Evolutionary conservation across 1,140 invertebrate genomes (phyloP), one percentile per base, ranked within the genome.

Genomic region (Sweltsa coloradensis): DNA sequence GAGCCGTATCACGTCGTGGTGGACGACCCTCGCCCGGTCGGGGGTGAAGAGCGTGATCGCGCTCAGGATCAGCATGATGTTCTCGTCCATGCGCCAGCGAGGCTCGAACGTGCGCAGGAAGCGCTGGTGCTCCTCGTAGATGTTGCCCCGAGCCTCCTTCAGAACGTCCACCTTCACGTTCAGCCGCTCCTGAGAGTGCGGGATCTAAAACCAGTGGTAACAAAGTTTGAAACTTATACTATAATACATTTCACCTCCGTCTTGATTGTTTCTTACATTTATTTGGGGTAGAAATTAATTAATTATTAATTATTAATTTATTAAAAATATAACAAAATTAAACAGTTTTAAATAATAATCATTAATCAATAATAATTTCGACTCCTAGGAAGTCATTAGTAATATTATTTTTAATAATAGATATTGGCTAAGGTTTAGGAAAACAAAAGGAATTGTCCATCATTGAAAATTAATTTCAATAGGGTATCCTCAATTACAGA

Each of bases 31-130:
- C 3, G 83, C 71, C 47, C 90, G 67, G 50, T 88, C 78, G 0
- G 90, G 86, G 23, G 83, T 83, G 62, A 95, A 95, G 11, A 95
- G 68, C 37, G 89, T 74, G 54, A 96, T 92, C 43, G 91, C 87
- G 60, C 85, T 85, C 57, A 96, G 71, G 47, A 95, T 83, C 9
- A 93, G 73, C 62, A 94, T 88, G 21, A 95, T 81, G 60, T 88
- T 83, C 60, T 90, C 85, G 67, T 96, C 89, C 19, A 69, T 69
- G 16, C 84, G 72, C 80, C 85, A 90, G 34, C 76, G 70, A 5
- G 79, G 72, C 59, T 85, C 79, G 58, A 92, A 92, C 1, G 83
- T 83, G 34, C 77, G 72, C 4, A 89, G 78, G 63, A 90, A 93
- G 34, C 76, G 69, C 50, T 85, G 78, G 66, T 89, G 84, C 56